Evolutionary conservation across 92 coral and sea anemone genomes (phyloP).

Genomic region (Porites rus): DNA sequence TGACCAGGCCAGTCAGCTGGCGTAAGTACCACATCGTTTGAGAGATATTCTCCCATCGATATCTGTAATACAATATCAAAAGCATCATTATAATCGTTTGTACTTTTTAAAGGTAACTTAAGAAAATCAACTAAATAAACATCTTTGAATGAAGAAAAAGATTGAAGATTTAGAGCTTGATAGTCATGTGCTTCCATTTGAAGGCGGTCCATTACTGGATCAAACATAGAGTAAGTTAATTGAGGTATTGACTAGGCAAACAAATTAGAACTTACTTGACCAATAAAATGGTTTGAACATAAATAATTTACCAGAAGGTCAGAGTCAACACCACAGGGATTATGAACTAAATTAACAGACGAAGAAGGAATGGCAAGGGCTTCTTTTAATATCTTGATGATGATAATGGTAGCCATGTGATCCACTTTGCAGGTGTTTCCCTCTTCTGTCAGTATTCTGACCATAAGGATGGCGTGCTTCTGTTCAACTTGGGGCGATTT

Average conservation of each 20-base stretch:
- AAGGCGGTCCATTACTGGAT: conserved; percentile 48
- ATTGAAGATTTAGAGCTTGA: conserved; percentile 12
- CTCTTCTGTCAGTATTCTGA: conserved; percentile 23
- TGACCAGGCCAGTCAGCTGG: conserved; percentile 71
- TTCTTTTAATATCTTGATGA: conserved; percentile 40
- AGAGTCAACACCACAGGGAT: conserved; percentile 39
- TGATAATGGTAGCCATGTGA: conserved; percentile 34
- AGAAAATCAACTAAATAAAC: conserved; percentile 60
- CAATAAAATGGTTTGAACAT: conserved; percentile 9
- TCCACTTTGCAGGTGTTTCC: neutral
- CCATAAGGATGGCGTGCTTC: neutral
- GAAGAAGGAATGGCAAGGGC: conserved; percentile 42
- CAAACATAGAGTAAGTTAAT: conserved; percentile 36
- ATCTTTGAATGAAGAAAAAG: conserved; percentile 48
- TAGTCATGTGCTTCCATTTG: conserved; percentile 47
- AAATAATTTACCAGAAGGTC: conserved; percentile 36
- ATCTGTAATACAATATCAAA: neutral
- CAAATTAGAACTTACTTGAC: conserved; percentile 2
- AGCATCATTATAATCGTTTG: neutral
- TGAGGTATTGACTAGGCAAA: conserved; percentile 60
- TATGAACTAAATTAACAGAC: conserved; percentile 27
- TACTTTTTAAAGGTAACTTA: conserved; percentile 51
- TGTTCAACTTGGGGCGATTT: too few species aligned
- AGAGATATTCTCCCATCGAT: neutral
- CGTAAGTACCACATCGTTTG: neutral